These are phyloP conservation scores for Coremacera marginata DNA, from an alignment of 2,888 invertebrate species.

Conservation along the genomic window DNA sequence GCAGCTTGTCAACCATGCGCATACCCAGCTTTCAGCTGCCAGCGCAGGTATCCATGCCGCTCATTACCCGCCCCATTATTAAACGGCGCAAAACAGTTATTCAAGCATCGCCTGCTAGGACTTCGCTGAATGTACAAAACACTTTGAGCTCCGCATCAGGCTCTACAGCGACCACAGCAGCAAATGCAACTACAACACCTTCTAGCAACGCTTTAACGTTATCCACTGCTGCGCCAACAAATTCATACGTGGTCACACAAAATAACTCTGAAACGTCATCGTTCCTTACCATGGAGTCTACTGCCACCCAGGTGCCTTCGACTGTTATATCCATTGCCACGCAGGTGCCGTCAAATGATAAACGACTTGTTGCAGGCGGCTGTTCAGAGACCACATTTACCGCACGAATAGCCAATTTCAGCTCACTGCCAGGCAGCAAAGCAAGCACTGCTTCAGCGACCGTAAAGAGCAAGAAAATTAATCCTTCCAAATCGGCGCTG, in stretches of 20 bases:
- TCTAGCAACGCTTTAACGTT: neutral
- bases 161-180: neutral
- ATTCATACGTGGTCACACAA: neutral
- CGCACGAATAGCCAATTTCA: neutral
- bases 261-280: neutral
- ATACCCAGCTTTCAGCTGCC: slow-evolving; percentile 39
- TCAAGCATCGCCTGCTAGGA: slow-evolving; percentile 48
- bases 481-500: slow-evolving; percentile 45
- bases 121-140: slow-evolving; percentile 18
- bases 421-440: neutral
- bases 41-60: slow-evolving; percentile 38
- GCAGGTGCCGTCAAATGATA: slow-evolving; percentile 25
- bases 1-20: slow-evolving; percentile 34
- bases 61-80: slow-evolving; percentile 58
- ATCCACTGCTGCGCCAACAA: slow-evolving; percentile 42
- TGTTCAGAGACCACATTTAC: slow-evolving; percentile 10
- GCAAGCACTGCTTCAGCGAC: neutral
- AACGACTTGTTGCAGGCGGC: neutral
- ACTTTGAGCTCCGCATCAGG: slow-evolving; percentile 25
- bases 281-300: neutral
- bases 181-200: neutral
- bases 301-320: neutral
- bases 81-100: slow-evolving; percentile 59
- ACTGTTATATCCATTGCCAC: slow-evolving; percentile 17
- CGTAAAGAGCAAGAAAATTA: slow-evolving; percentile 8